Conservation (phyloP, 64 coral and sea anemone species). For the Montipora capricornis region DNA sequence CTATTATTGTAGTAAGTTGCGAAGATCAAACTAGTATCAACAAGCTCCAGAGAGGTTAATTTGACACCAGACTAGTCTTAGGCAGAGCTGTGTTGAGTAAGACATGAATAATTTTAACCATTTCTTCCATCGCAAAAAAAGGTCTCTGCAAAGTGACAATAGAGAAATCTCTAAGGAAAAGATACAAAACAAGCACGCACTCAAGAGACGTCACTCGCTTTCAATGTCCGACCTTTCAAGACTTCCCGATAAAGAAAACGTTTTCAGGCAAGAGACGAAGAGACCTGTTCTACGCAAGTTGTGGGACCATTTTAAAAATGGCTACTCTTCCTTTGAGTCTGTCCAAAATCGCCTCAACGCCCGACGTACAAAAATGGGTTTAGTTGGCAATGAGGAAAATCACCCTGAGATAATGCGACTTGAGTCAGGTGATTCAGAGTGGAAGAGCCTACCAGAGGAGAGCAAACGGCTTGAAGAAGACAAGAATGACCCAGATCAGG, state of each 20-base stretch:
- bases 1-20: neutral
- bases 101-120: neutral
- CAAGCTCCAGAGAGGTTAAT: too few relatives aligned
- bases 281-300: neutral
- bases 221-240: neutral
- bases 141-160: neutral
- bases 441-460: slow-evolving; percentile 39
- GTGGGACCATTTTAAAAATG: neutral
- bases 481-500: slow-evolving; percentile 21
- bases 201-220: neutral
- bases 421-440: slow-evolving; percentile 9
- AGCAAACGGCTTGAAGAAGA: slow-evolving; percentile 61
- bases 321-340: neutral
- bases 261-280: neutral
- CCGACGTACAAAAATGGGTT: neutral
- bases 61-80: neutral
- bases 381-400: neutral
- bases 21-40: too few relatives aligned
- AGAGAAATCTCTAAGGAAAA: neutral
- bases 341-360: neutral
- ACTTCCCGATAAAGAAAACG: neutral
- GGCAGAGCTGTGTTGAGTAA: neutral
- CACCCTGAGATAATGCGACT: neutral
- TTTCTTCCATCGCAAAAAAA: neutral
- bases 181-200: neutral